Evolutionary conservation across 2,797 vertebrate genomes (phyloP), one percentile per base, ranked within the genome.

Genomic region (Eulemur albifrons): DNA sequence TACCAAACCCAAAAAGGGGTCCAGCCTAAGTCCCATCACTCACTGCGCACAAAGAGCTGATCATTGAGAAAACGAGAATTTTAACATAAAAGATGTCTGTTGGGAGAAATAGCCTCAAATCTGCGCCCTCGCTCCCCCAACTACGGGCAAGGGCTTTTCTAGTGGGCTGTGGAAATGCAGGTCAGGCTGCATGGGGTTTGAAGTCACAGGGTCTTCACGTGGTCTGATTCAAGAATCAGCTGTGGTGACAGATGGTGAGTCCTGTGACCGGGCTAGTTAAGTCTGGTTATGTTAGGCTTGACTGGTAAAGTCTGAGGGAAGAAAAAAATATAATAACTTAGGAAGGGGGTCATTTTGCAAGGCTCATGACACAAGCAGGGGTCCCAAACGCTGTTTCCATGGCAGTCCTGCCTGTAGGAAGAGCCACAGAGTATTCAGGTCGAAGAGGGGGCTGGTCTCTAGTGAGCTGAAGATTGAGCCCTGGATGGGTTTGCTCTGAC

Each of bases 81-180:
- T 65, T 65, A 65, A 65, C 32, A 9, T 65, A 17, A n/a, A 65
- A 65, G 63, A 65, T 3, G 32, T 65, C 32, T 59, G 57, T 59
- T 5, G 57, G 57, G 57, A 59, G 57, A 59, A 27, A 59, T 27
- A 59, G 57, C 57, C 57, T 59, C 57, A 27, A 59, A 27, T 27
- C 23, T 6, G 25, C 0, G 1, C 57, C 10, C 25, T 25, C 4
- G 11, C 4, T 4, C 63, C 32, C 15, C 15, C 7, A 3, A 9
- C 32, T n/a, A 17, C 18, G 7, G 32, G 61, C 61, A 65, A n/a
- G 15, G 63, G 63, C 4, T n/a, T n/a, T n/a, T n/a, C 1, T n/a
- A n/a, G 32, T 65, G 63, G 32, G 63, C 18, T n/a, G 32, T 65
- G 32, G 32, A 65, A n/a, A n/a, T 65, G 63, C 63, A 65, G 63